phyloP scores from a whole-genome alignment of 2,888 invertebrate genomes.

The Diarsia dahlii region DNA sequence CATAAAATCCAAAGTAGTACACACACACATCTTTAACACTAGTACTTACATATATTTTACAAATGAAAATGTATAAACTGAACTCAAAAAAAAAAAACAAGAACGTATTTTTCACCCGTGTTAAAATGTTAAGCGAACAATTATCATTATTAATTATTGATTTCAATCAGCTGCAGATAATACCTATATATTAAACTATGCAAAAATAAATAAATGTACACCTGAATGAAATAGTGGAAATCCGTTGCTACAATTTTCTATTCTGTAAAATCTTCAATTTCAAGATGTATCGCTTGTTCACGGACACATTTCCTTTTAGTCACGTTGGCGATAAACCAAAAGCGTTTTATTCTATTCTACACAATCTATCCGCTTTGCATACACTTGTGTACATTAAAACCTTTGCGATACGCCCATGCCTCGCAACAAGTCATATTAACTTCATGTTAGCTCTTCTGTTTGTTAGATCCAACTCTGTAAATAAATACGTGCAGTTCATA shows the following conservation, averaged over 20 bases:
- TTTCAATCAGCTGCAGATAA: too few species aligned
- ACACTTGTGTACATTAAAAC: conserved; percentile 16
- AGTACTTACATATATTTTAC: too few species aligned
- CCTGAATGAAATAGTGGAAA: neutral
- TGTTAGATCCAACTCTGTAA: conserved; percentile 28
- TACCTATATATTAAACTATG: too few species aligned
- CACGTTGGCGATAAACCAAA: neutral
- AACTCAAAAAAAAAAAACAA: too few species aligned
- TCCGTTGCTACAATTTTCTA: neutral
- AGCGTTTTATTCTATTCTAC: neutral
- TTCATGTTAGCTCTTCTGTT: conserved; percentile 35
- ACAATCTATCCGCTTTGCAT: neutral
- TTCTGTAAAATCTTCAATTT: neutral
- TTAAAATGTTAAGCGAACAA: too few species aligned
- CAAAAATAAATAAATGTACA: neutral
- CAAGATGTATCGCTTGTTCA: neutral
- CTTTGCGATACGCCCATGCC: neutral
- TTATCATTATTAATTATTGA: too few species aligned
- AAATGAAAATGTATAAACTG: too few species aligned
- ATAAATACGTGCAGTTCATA: conserved; percentile 39
- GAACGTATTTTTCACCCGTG: too few species aligned
- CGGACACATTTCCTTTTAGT: neutral
- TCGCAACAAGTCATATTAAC: conserved; percentile 42
- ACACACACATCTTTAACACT: too few species aligned
- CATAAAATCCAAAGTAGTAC: too few species aligned